phyloP scores from a whole-genome alignment of 2,113 vertebrate genomes.

The Dendropsophus ebraccatus region DNA sequence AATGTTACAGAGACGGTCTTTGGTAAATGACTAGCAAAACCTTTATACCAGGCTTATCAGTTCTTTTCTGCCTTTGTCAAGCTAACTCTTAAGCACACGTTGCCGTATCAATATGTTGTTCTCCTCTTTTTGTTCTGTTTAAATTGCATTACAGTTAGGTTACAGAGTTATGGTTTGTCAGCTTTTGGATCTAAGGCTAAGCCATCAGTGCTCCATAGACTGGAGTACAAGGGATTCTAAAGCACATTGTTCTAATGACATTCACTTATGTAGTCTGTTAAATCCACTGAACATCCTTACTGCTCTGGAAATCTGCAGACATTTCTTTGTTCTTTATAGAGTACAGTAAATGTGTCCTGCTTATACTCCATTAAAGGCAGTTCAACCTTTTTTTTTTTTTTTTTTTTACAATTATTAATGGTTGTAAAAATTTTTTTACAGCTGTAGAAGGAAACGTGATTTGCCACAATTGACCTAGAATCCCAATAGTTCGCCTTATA shows the following conservation, averaged over 20 bases:
- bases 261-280: slow-evolving; percentile 6
- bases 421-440: not conserved
- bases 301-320: not conserved
- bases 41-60: slow-evolving; percentile 30
- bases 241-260: slow-evolving; percentile 25
- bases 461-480: not conserved
- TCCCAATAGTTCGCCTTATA: not conserved
- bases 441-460: not conserved
- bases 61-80: slow-evolving; percentile 27
- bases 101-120: slow-evolving; percentile 14
- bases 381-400: not conserved
- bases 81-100: slow-evolving; percentile 1
- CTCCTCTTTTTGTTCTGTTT: slow-evolving; percentile 36
- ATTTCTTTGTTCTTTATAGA: not conserved
- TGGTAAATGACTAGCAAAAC: slow-evolving; percentile 10
- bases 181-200: slow-evolving; percentile 31
- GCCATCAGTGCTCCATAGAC: slow-evolving; percentile 8
- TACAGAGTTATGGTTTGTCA: slow-evolving; percentile 21
- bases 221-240: slow-evolving; percentile 33
- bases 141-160: slow-evolving; percentile 15
- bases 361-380: not conserved
- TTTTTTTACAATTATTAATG: not conserved
- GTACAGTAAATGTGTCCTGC: not conserved
- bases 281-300: not conserved
- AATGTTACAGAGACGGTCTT: slow-evolving; percentile 1